Conservation (phyloP, 1,140 invertebrate species). For the Macrobrachium nipponense region DNA sequence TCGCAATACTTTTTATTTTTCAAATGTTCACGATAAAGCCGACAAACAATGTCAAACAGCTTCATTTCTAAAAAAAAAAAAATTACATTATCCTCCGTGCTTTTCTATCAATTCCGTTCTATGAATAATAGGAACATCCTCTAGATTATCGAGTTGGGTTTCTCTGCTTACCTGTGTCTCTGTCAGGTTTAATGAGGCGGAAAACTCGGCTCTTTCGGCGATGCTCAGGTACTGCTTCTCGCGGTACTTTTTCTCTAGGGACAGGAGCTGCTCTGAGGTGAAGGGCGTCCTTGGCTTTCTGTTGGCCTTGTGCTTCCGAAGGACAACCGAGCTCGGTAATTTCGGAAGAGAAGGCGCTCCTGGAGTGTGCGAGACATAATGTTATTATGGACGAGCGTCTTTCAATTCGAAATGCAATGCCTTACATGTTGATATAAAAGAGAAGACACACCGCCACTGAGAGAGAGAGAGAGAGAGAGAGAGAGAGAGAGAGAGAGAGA, state of each 20-base stretch:
- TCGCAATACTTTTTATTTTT: too few relatives aligned
- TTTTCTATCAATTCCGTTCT: too few relatives aligned
- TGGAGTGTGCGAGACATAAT: not conserved
- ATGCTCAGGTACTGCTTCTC: constrained; percentile 57
- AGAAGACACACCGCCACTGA: not conserved
- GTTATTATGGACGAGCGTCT: not conserved
- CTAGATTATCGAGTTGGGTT: too few relatives aligned
- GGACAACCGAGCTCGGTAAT: constrained; percentile 38
- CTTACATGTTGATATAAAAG: not conserved
- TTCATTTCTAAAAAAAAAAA: too few relatives aligned
- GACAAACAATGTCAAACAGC: too few relatives aligned
- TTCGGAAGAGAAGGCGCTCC: constrained; percentile 25
- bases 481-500: not conserved
- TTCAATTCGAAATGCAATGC: not conserved
- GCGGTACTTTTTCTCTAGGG: constrained; percentile 49
- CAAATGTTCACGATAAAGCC: too few relatives aligned
- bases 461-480: not conserved
- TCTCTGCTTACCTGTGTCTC: constrained; percentile 36
- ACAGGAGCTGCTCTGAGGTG: constrained; percentile 40
- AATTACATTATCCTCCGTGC: too few relatives aligned
- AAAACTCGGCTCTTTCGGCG: constrained; percentile 51
- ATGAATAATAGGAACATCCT: too few relatives aligned
- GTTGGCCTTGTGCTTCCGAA: constrained; percentile 48
- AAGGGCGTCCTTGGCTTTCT: constrained; percentile 46
- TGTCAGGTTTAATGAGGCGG: constrained; percentile 50